These are phyloP conservation scores for Cassiopea xamachana DNA, from an alignment of 30 jellyfish, hydroid and myxozoan genomes.

Conservation along the genomic window DNA sequence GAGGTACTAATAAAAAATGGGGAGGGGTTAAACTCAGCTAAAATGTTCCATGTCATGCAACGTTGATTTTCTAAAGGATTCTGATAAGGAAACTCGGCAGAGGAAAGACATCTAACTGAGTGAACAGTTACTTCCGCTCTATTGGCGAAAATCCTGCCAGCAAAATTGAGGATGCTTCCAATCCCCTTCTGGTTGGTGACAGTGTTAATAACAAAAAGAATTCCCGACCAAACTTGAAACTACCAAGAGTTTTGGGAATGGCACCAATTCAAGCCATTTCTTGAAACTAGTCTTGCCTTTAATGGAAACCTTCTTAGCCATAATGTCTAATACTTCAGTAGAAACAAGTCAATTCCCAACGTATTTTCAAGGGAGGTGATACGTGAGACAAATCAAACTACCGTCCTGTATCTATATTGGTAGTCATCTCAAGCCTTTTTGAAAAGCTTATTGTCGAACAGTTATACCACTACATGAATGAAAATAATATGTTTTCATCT, in stretches of 20 bases:
- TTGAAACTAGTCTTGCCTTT: conserved; percentile 19
- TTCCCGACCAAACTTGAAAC: background rate
- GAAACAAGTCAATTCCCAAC: conserved; percentile 19
- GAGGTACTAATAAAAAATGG: too few relatives aligned
- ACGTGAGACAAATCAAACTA: conserved; percentile 3
- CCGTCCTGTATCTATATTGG: background rate
- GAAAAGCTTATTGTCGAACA: conserved; percentile 12
- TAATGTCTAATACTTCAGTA: conserved; percentile 1
- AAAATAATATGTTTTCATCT: background rate
- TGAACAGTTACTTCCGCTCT: too few relatives aligned
- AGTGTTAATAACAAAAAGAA: too few relatives aligned
- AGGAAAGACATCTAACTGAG: too few relatives aligned
- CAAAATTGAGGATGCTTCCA: too few relatives aligned
- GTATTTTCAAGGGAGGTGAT: background rate
- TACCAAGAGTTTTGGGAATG: background rate
- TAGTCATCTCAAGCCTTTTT: conserved; percentile 2
- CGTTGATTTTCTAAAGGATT: too few relatives aligned
- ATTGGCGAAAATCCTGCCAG: too few relatives aligned
- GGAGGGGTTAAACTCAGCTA: too few relatives aligned
- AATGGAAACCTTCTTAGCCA: background rate
- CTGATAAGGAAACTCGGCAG: too few relatives aligned
- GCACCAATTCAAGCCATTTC: background rate
- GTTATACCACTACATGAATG: conserved; percentile 5
- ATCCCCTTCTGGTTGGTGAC: too few relatives aligned
- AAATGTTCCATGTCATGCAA: too few relatives aligned